Percentiles rank a stretch among this genome's conserved stretches.
phyloP scores from a whole-genome alignment of 1,140 invertebrate species.

The Sitobion miscanthi region DNA sequence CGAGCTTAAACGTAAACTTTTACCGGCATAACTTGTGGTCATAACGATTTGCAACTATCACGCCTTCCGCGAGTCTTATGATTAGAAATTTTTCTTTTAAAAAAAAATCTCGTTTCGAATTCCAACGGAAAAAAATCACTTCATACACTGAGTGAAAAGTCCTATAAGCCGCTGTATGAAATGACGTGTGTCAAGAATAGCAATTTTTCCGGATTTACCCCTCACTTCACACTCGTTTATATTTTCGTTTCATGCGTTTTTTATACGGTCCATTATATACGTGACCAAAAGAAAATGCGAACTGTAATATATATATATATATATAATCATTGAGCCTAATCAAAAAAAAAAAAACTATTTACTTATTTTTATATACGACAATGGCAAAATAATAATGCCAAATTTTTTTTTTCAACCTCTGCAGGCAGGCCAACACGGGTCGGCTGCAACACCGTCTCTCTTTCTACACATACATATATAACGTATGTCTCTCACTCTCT shows the following conservation, averaged over 20 bases:
- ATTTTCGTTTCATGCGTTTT: constrained; percentile 38
- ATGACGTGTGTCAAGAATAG: constrained; percentile 50
- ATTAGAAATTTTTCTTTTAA: background rate
- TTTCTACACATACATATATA: background rate
- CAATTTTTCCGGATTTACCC: constrained; percentile 49
- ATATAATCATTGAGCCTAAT: constrained; percentile 16
- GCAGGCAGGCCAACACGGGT: background rate
- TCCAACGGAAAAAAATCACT: background rate
- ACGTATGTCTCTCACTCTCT: background rate
- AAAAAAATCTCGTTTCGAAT: background rate
- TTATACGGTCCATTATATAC: constrained; percentile 40
- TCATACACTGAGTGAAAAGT: background rate
- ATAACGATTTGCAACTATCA: background rate
- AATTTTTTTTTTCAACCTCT: constrained; percentile 41
- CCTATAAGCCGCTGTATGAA: constrained; percentile 32
- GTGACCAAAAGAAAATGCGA: constrained; percentile 41
- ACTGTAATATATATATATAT: background rate
- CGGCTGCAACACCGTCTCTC: background rate
- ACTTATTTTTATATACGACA: constrained; percentile 31
- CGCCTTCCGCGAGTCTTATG: background rate
- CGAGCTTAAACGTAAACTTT: constrained; percentile 7
- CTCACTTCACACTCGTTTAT: background rate
- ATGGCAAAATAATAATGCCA: constrained; percentile 48
- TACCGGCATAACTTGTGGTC: constrained; percentile 5
- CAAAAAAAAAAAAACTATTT: constrained; percentile 20